Conservation (phyloP, 1,140 invertebrate species). For the Heterodera carotae region DNA sequence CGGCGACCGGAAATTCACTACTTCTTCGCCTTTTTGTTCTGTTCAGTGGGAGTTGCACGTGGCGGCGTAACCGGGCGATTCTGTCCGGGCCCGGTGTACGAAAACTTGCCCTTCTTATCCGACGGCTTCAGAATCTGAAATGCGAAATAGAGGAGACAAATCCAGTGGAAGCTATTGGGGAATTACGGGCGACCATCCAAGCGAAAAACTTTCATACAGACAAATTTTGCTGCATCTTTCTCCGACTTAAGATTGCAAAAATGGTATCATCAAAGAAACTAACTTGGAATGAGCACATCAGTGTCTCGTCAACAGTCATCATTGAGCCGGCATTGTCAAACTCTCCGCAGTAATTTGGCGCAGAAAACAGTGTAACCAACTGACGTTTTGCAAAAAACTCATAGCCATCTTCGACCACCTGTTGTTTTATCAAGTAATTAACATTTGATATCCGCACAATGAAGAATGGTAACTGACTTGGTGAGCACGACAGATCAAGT, state of each 20-base stretch:
- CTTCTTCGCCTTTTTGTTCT: conserved; percentile 63
- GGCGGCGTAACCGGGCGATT: conserved; percentile 78
- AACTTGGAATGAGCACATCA: conserved; percentile 90
- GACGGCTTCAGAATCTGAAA: conserved; percentile 70
- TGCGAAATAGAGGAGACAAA: conserved; percentile 30
- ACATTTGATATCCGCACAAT: too few species aligned
- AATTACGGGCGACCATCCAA: too few species aligned
- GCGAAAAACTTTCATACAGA: too few species aligned
- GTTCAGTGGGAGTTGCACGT: conserved; percentile 67
- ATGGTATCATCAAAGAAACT: conserved; percentile 18
- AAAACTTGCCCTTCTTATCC: conserved; percentile 72
- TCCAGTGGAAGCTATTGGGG: not conserved
- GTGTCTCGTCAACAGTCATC: conserved; percentile 89
- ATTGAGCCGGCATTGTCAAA: conserved; percentile 91
- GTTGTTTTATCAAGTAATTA: conserved; percentile 38
- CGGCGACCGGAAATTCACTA: conserved; percentile 35
- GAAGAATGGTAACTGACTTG: conserved; percentile 51
- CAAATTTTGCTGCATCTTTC: too few species aligned
- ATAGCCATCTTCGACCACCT: conserved; percentile 95
- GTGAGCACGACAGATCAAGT: conserved; percentile 71
- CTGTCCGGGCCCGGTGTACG: conserved; percentile 69
- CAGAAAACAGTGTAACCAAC: conserved; percentile 89
- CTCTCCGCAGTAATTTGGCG: conserved; percentile 98
- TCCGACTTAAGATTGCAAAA: too few species aligned
- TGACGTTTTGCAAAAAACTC: conserved; percentile 98